Base-by-base conservation (phyloP, 2,113 vertebrate species). In the Oncorhynchus clarkii region DNA sequence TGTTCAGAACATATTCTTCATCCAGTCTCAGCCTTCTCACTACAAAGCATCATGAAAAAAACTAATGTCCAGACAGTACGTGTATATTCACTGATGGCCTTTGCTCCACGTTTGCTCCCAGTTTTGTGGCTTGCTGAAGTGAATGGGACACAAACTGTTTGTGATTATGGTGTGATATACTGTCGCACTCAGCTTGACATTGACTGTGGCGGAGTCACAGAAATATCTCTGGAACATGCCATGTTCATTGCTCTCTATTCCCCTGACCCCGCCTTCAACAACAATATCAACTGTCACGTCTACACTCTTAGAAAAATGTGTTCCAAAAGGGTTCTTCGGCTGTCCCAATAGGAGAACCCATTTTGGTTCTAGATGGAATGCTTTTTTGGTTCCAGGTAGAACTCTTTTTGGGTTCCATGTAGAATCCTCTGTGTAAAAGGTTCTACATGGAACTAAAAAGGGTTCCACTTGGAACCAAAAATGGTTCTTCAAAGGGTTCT, bases 1-100 rank as follows among this genome's bases (percentile, higher is more conserved):
- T 76, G 82, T 86, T 84, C 57, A 86, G 29, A 64, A 4, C 11
- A 70, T 65, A 45, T 8, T 14, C 12, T 67, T 39, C 67, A 27
- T 18, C 9, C 18, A 16, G 48, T 11, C 24, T 62, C 49, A 27
- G 13, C 5, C 9, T 4, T 20, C 74, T 72, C 22, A 31, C 45
- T 48, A 60, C 27, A 78, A 70, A 81, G 65, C 8, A n/a, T 69
- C 5, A 68, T 39, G 22, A 24, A 31, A 13, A 27, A 62, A 3
- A 51, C 8, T 66, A 79, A 22, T 5, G 65, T 16, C 14, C 12
- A 49, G 70, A 29, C 5, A 2, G 12, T 67, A 26, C 29, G 65
- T 69, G 67, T 67, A 54, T 71, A 31, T 73, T 60, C 2, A 22
- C 29, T n/a, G 51, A 57, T n/a, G 57, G 8, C 11, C 71, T 62